Conservation (phyloP, 64 coral and sea anemone species). For the Montipora capricornis region DNA sequence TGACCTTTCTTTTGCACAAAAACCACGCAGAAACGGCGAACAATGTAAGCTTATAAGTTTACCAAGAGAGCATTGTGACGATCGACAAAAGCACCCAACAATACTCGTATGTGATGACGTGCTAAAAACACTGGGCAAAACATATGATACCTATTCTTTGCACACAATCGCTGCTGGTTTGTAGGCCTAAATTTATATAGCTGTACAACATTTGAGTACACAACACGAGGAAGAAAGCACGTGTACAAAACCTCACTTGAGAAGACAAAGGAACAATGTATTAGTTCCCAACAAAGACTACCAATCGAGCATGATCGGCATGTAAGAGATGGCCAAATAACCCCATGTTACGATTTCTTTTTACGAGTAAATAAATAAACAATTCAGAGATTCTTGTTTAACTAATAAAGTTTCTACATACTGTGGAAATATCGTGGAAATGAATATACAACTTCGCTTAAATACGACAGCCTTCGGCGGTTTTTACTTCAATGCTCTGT, state of each 20-base stretch:
- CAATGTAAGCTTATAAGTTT: neutral
- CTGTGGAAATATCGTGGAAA: neutral
- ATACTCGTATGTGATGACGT: conserved; percentile 23
- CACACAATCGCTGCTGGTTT: conserved; percentile 18
- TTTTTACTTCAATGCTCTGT: conserved; percentile 95
- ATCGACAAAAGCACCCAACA: neutral
- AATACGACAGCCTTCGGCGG: conserved; percentile 91
- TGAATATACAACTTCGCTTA: conserved; percentile 14
- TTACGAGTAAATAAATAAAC: conserved; percentile 54
- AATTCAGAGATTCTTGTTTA: neutral
- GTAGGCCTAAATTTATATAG: neutral
- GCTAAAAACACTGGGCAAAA: conserved; percentile 33
- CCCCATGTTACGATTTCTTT: conserved; percentile 25
- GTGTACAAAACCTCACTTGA: conserved; percentile 13
- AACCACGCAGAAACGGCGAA: neutral
- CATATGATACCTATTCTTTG: conserved; percentile 24
- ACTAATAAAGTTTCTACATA: neutral
- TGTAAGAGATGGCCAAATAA: neutral
- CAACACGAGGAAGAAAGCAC: conserved; percentile 1
- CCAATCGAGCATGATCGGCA: neutral
- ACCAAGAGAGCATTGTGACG: too few species aligned
- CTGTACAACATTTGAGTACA: conserved; percentile 31
- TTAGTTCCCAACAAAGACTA: neutral
- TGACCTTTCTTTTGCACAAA: neutral
- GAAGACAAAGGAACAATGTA: neutral